These are phyloP conservation scores for Philypnodon macrostomus DNA, from an alignment of 2,797 vertebrate genomes.

Conservation along the genomic window DNA sequence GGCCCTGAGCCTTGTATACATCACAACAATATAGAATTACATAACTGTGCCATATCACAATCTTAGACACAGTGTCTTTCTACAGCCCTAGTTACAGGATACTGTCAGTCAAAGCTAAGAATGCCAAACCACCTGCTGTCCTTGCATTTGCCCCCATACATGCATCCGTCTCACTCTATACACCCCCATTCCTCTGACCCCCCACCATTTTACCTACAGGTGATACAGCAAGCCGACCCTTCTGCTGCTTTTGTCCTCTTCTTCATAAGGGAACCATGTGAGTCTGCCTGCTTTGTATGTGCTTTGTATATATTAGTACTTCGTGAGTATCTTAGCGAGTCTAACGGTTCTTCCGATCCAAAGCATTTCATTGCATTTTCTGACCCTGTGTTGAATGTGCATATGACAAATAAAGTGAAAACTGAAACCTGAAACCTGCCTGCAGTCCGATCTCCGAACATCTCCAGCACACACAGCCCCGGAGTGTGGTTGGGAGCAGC, in stretches of 20 bases:
- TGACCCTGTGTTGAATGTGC: too few relatives aligned
- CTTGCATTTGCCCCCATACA: slow-evolving; percentile 13
- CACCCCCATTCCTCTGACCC: slow-evolving; percentile 36
- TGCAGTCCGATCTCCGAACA: slow-evolving; percentile 61
- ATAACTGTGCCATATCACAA: too few relatives aligned
- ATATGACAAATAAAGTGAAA: too few relatives aligned
- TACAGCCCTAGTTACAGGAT: too few relatives aligned
- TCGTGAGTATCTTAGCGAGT: too few relatives aligned
- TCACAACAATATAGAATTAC: too few relatives aligned
- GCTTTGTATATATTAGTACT: too few relatives aligned
- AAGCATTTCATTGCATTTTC: too few relatives aligned
- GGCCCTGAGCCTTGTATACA: too few relatives aligned
- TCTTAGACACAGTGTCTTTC: too few relatives aligned
- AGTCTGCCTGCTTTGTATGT: slow-evolving; percentile 72
- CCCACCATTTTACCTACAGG: slow-evolving; percentile 86
- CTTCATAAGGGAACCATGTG: slow-evolving; percentile 66
- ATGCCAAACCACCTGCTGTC: slow-evolving; percentile 36
- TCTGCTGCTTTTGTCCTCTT: slow-evolving; percentile 80
- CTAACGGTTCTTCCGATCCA: too few relatives aligned
- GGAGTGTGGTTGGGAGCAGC: slow-evolving; percentile 78
- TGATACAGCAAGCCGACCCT: slow-evolving; percentile 85
- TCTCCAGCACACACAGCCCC: slow-evolving; percentile 38
- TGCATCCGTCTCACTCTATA: slow-evolving; percentile 4
- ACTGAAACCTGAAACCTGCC: too few relatives aligned
- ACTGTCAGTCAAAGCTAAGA: neutral